Conservation (phyloP, 2,888 invertebrate species). For the Nomada hirtipes region DNA sequence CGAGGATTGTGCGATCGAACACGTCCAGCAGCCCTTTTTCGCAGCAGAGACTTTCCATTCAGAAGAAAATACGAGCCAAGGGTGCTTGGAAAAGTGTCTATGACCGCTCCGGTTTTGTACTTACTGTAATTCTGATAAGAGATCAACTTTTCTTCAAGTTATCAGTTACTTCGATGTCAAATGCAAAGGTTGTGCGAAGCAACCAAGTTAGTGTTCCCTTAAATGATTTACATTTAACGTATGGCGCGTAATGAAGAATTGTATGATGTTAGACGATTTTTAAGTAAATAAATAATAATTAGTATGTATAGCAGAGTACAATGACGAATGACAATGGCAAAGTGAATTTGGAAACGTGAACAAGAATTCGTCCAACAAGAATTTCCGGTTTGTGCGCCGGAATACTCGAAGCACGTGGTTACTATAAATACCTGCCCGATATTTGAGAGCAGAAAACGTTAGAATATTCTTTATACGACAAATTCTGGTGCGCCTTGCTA, state of each 20-base stretch:
- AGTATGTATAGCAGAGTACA: too few relatives aligned
- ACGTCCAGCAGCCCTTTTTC: constrained; percentile 41
- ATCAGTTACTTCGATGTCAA: too few relatives aligned
- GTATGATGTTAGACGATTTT: too few relatives aligned
- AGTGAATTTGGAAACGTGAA: not conserved
- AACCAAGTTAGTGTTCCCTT: too few relatives aligned
- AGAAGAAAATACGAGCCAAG: constrained; percentile 73
- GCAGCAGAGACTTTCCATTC: constrained; percentile 43
- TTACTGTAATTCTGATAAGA: not conserved
- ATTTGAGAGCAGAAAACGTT: constrained; percentile 63
- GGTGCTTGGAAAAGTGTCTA: constrained; percentile 61
- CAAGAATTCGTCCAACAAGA: constrained; percentile 9
- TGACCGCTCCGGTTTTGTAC: not conserved
- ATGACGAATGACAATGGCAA: not conserved
- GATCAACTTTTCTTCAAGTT: not conserved
- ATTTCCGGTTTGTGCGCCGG: constrained; percentile 46
- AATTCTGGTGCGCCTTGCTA: constrained; percentile 12
- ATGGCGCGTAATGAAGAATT: too few relatives aligned
- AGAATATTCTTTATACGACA: constrained; percentile 27
- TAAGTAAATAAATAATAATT: too few relatives aligned
- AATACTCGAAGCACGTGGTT: constrained; percentile 70
- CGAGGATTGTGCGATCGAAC: constrained; percentile 62
- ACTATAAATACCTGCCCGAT: constrained; percentile 72
- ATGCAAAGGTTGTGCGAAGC: too few relatives aligned
- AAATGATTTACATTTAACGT: too few relatives aligned